Conservation (phyloP, 2,888 invertebrate species). For the Cerceris rybyensis region DNA sequence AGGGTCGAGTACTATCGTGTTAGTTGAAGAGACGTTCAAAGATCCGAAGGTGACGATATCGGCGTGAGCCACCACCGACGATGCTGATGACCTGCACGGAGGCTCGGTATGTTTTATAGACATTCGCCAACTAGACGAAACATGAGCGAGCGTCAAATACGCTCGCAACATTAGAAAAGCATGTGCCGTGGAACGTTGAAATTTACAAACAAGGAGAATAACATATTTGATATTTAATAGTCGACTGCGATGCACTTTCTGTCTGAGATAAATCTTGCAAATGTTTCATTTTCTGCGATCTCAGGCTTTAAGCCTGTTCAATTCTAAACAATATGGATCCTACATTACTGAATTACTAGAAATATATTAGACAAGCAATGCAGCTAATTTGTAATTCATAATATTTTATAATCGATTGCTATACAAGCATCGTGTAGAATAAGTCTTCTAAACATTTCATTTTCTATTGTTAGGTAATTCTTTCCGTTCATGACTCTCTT, state of each 20-base stretch:
- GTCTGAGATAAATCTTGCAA: too few species aligned
- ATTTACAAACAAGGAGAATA: neutral
- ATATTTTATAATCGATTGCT: too few species aligned
- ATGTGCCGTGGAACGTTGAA: neutral
- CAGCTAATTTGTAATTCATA: too few species aligned
- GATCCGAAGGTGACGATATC: constrained; percentile 74
- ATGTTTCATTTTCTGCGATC: too few species aligned
- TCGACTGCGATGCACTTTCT: neutral
- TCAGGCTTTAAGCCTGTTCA: too few species aligned
- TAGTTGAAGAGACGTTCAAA: constrained; percentile 62
- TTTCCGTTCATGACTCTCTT: too few species aligned
- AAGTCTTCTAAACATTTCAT: too few species aligned
- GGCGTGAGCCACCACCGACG: constrained; percentile 60
- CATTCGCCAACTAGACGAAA: constrained; percentile 35
- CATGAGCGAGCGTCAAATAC: neutral
- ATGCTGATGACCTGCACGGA: constrained; percentile 66
- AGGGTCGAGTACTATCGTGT: constrained; percentile 61
- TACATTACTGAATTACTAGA: too few species aligned
- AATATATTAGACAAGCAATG: too few species aligned
- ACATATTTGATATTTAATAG: neutral
- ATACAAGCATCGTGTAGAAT: too few species aligned
- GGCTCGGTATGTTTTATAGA: constrained; percentile 34
- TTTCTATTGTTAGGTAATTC: too few species aligned
- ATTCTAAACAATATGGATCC: too few species aligned
- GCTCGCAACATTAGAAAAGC: neutral